These are phyloP conservation scores for Luperina testacea DNA, from an alignment of 2,888 invertebrate genomes.

Conservation along the genomic window DNA sequence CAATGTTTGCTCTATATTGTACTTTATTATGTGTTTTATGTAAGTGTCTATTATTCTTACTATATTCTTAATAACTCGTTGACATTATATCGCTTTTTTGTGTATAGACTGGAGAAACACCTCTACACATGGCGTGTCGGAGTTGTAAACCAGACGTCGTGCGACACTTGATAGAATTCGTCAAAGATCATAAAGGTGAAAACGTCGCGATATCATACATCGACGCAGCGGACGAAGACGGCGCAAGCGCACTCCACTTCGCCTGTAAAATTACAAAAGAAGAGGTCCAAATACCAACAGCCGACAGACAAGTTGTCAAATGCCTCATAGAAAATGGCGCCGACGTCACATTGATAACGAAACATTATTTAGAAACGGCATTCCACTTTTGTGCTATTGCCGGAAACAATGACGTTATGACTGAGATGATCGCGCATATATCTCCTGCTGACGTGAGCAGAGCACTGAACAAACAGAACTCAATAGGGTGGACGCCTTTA, in stretches of 20 bases:
- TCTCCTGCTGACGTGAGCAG: conserved; percentile 97
- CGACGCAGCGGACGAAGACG: conserved; percentile 96
- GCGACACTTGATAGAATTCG: conserved; percentile 95
- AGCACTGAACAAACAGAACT: conserved; percentile 98
- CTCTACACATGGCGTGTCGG: conserved; percentile 97
- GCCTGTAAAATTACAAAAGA: conserved; percentile 97
- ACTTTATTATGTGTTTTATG: no score
- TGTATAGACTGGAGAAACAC: conserved; percentile 96
- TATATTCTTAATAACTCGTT: background rate
- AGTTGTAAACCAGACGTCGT: conserved; percentile 96
- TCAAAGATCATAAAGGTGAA: conserved; percentile 93
- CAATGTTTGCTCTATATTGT: background rate
- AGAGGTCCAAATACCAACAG: conserved; percentile 93
- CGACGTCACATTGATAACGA: conserved; percentile 95
- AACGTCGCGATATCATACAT: conserved; percentile 96
- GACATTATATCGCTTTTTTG: background rate
- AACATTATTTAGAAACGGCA: conserved; percentile 97
- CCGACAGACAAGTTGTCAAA: conserved; percentile 96
- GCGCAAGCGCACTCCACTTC: conserved; percentile 98
- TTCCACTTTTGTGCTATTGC: conserved; percentile 98
- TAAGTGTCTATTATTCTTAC: background rate
- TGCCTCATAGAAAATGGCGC: conserved; percentile 97
- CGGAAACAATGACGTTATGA: conserved; percentile 98
- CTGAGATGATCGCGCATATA: conserved; percentile 98
- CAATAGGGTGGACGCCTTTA: conserved; percentile 98